These are phyloP conservation scores for Pelusios castaneus DNA, from an alignment of 2,113 vertebrate species.

Conservation along the genomic window DNA sequence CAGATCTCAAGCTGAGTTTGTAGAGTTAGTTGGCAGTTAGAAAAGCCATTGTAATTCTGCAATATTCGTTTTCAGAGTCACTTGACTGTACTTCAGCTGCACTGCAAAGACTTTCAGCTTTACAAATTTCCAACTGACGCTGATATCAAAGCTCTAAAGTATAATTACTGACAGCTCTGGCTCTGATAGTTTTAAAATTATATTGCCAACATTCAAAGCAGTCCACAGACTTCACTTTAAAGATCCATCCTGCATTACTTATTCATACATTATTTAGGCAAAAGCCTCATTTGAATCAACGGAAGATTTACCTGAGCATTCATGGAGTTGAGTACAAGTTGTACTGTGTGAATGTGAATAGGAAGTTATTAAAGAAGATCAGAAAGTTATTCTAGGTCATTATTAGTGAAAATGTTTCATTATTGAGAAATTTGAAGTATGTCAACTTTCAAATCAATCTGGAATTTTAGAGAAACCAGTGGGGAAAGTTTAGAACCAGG, in stretches of 20 bases:
- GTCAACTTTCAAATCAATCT: not conserved
- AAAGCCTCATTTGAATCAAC: not conserved
- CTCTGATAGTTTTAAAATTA: not conserved
- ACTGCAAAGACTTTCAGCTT: not conserved
- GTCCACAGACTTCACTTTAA: not conserved
- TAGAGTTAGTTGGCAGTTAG: not conserved
- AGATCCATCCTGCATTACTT: not conserved
- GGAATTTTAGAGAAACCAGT: accelerated
- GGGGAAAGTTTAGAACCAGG: not conserved
- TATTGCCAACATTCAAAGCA: not conserved
- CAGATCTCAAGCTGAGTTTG: not conserved
- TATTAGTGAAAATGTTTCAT: not conserved
- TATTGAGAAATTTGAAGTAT: not conserved
- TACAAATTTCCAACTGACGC: not conserved
- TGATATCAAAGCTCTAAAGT: not conserved
- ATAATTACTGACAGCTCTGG: not conserved
- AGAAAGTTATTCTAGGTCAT: not conserved
- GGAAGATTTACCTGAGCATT: not conserved
- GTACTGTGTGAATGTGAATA: not conserved
- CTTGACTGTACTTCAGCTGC: not conserved
- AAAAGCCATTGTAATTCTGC: not conserved
- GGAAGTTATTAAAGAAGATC: not conserved
- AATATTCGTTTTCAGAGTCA: not conserved
- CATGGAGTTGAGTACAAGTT: not conserved
- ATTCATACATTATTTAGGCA: not conserved